phyloP scores from a whole-genome alignment of 2,797 vertebrate genomes.

The Sebastes matsubarae region DNA sequence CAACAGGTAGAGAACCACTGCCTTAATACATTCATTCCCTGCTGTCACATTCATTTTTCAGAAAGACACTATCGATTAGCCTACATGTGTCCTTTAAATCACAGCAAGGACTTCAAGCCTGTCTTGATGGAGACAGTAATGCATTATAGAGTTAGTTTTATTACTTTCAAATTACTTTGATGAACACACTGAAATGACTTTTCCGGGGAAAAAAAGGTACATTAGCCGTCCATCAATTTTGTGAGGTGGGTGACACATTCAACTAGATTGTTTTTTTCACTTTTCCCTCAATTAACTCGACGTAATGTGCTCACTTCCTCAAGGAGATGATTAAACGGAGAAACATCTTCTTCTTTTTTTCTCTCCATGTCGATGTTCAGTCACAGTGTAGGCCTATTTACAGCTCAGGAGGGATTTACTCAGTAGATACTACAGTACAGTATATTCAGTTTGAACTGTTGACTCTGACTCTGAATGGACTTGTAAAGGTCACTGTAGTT shows the following conservation, averaged over 20 bases:
- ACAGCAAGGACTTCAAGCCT: constrained; percentile 34
- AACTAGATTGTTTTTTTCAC: constrained; percentile 48
- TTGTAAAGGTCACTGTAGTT: constrained; percentile 36
- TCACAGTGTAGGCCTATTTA: constrained; percentile 39
- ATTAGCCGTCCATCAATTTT: constrained; percentile 68
- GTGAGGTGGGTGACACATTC: constrained; percentile 52
- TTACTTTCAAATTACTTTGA: constrained; percentile 68
- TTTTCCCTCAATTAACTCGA: constrained; percentile 67
- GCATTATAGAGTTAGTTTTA: constrained; percentile 60
- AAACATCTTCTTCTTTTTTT: background rate
- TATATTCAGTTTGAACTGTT: constrained; percentile 5
- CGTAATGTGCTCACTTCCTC: constrained; percentile 52
- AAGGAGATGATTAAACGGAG: constrained; percentile 52
- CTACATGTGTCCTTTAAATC: constrained; percentile 53
- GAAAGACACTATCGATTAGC: constrained; percentile 39
- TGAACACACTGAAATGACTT: constrained; percentile 59
- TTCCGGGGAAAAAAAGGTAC: constrained; percentile 26
- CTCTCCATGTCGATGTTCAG: background rate
- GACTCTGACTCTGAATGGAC: constrained; percentile 23
- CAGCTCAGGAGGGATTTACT: constrained; percentile 46
- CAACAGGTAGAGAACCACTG: background rate
- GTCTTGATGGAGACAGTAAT: constrained; percentile 52
- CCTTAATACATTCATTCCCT: background rate
- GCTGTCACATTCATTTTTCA: constrained; percentile 36
- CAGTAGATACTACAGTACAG: background rate